Evolutionary conservation across 1,140 invertebrate species (phyloP), one percentile per base, ranked within the genome.

Genomic region (Matsumurasca onukii): DNA sequence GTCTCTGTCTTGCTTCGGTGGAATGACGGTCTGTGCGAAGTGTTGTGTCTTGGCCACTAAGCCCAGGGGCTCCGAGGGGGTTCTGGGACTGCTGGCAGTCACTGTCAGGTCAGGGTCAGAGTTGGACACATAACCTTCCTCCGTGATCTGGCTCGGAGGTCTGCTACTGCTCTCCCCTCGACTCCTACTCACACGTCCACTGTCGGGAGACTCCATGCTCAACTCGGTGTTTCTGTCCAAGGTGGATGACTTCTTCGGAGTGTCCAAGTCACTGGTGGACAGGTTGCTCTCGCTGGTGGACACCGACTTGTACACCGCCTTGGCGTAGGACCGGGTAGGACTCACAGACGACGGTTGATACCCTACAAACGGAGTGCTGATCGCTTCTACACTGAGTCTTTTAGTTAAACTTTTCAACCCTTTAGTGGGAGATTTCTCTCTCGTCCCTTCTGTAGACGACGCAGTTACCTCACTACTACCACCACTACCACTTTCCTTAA

Each of bases 281-380:
- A 59, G 39, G 31, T 31, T 68, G 30, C 59, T 61, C 55, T 66
- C 1, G 29, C 45, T 67, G n/a, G n/a, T 27, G 24, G 31, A 63
- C 57, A 22, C 49, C 3, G 49, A 82, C 75, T 63, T 82, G 81
- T 69, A 82, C 75, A 73, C 82, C 79, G 64, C 81, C 25, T 59
- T 59, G 3, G 49, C 49, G 49, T 51, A 51, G 24, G 49, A 51
- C 49, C 24, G n/a, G 25, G 55, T 2, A 29, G 55, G 55, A 59
- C 55, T 59, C 24, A 59, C 82, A 73, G 81, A 83, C 68, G 81
- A 80, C 52, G 82, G 80, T 59, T 67, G 81, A 82, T 83, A 62
- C 75, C 71, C 69, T 74, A 71, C 34, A 78, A 69, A 65, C 20
- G 22, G 29, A 15, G 39, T 13, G 31, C 66, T 34, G 30, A 68